These are phyloP conservation scores for Microctonus hyperodae DNA, from an alignment of 2,888 invertebrate genomes.

Conservation along the genomic window DNA sequence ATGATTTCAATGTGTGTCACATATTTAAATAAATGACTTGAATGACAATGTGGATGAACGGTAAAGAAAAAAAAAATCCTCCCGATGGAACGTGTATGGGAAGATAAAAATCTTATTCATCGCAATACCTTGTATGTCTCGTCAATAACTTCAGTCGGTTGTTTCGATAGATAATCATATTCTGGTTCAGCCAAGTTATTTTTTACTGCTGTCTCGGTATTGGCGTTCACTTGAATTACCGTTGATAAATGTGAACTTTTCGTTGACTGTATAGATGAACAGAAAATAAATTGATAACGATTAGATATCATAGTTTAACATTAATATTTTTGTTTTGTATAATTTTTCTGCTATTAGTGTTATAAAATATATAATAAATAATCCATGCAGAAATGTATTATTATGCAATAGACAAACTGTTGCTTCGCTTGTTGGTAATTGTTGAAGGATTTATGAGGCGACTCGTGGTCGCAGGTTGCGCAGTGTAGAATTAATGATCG, in stretches of 20 bases:
- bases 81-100: slow-evolving; percentile 1
- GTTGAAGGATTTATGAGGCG: slow-evolving; percentile 19
- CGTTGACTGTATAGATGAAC: slow-evolving; percentile 35
- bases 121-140: slow-evolving; percentile 78
- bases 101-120: background rate
- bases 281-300: background rate
- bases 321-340: background rate
- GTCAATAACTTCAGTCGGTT: slow-evolving; percentile 84
- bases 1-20: background rate
- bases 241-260: slow-evolving; percentile 65
- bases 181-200: slow-evolving; percentile 83
- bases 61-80: background rate
- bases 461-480: slow-evolving; percentile 18
- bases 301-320: background rate
- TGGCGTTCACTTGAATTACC: slow-evolving; percentile 66
- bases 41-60: slow-evolving; percentile 1
- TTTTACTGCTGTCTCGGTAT: slow-evolving; percentile 64
- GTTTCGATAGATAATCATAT: slow-evolving; percentile 84
- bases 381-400: background rate
- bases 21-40: background rate
- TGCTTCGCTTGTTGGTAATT: slow-evolving; percentile 16
- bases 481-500: slow-evolving; percentile 11
- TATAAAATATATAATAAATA: slow-evolving; percentile 6
- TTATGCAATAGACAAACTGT: slow-evolving; percentile 1
- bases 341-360: slow-evolving; percentile 8